phyloP scores from a whole-genome alignment of 1,140 invertebrate species.

The Scylla paramamosain region DNA sequence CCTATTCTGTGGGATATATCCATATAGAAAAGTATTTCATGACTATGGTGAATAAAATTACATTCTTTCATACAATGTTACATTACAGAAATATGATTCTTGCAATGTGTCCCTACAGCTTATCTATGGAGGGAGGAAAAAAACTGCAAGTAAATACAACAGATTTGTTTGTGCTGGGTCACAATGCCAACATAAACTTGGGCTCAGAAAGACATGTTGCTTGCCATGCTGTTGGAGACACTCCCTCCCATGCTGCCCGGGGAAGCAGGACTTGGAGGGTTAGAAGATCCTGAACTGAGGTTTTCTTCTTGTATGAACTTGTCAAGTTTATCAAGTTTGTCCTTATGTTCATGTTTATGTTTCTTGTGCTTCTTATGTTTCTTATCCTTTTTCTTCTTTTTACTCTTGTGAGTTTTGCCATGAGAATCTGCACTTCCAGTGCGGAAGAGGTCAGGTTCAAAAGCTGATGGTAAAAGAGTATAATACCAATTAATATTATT shows the following conservation, averaged over 20 bases:
- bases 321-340: slow-evolving; percentile 75
- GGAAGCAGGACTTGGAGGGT: slow-evolving; percentile 61
- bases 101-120: not conserved
- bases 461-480: slow-evolving; percentile 78
- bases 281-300: slow-evolving; percentile 71
- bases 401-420: slow-evolving; percentile 85
- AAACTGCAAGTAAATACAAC: not conserved
- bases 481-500: not conserved
- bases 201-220: not conserved
- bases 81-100: not conserved
- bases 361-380: slow-evolving; percentile 84
- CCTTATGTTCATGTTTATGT: slow-evolving; percentile 80
- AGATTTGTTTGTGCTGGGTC: not conserved
- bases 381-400: slow-evolving; percentile 85
- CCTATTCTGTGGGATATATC: too few relatives aligned
- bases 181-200: not conserved
- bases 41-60: not conserved
- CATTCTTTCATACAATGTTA: not conserved
- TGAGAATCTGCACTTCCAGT: slow-evolving; percentile 68
- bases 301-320: slow-evolving; percentile 76
- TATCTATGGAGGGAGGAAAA: not conserved
- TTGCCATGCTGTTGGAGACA: not conserved
- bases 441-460: slow-evolving; percentile 82
- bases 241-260: slow-evolving; percentile 31
- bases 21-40: too few relatives aligned